phyloP scores from a whole-genome alignment of 1,140 invertebrate species.

The Polyergus mexicanus region DNA sequence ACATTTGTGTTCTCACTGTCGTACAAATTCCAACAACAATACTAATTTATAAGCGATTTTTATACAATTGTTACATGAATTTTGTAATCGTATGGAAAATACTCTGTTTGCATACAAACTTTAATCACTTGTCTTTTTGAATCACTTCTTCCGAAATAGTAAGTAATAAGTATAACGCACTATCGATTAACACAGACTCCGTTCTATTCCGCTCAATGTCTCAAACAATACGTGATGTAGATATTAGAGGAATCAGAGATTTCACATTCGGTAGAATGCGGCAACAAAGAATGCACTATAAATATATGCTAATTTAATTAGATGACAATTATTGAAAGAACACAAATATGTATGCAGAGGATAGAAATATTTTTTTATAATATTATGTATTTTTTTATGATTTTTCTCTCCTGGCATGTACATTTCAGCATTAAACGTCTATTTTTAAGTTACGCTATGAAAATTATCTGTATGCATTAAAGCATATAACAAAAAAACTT shows the following conservation, averaged over 20 bases:
- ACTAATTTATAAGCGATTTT: slow-evolving; percentile 10
- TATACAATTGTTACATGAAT: slow-evolving; percentile 12
- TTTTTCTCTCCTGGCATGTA: slow-evolving; percentile 23
- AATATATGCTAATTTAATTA: neutral
- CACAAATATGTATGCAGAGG: neutral
- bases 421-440: slow-evolving; percentile 27
- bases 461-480: neutral
- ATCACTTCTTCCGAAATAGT: slow-evolving; percentile 52
- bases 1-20: neutral
- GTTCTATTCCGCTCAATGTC: slow-evolving; percentile 59
- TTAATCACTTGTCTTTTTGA: slow-evolving; percentile 8
- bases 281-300: neutral
- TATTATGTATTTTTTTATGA: slow-evolving; percentile 32
- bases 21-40: slow-evolving; percentile 12
- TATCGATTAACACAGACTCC: slow-evolving; percentile 52
- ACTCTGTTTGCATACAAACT: slow-evolving; percentile 20
- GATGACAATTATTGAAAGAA: slow-evolving; percentile 21
- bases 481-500: neutral
- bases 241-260: slow-evolving; percentile 50
- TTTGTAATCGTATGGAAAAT: neutral
- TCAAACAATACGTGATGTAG: slow-evolving; percentile 41
- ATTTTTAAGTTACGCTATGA: slow-evolving; percentile 26
- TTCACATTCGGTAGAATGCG: slow-evolving; percentile 30
- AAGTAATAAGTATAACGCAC: slow-evolving; percentile 50
- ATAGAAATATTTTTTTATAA: slow-evolving; percentile 49